Evolutionary conservation across 2,888 invertebrate species (phyloP).

Genomic region (Scaptomyza parva): DNA sequence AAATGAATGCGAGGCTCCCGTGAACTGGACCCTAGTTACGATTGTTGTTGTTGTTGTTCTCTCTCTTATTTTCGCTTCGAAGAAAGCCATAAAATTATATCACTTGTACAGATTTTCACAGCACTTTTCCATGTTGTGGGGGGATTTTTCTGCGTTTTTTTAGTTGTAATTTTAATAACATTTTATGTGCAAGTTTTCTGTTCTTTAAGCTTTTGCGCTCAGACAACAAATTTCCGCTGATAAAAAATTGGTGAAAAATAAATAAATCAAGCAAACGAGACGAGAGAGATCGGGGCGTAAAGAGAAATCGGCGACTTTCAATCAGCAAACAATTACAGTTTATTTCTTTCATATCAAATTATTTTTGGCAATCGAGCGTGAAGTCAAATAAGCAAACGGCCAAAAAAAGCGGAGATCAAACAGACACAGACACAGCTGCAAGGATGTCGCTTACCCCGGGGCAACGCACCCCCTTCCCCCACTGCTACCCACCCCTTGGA

Average conservation of each 20-base stretch:
- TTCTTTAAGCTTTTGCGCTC: constrained; percentile 29
- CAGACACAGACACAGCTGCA: constrained; percentile 39
- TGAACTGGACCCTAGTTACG: constrained; percentile 46
- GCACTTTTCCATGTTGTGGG: neutral
- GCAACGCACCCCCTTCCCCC: neutral
- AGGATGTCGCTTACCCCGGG: constrained; percentile 41
- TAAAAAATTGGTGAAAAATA: constrained; percentile 24
- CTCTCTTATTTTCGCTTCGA: constrained; percentile 47
- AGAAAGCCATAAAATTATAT: constrained; percentile 62
- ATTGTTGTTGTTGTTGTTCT: constrained; percentile 23
- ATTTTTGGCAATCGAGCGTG: constrained; percentile 80
- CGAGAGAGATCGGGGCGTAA: neutral
- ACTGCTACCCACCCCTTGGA: neutral
- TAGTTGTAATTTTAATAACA: constrained; percentile 62
- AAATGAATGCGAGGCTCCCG: constrained; percentile 64
- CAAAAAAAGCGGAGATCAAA: constrained; percentile 65
- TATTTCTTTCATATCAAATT: constrained; percentile 80
- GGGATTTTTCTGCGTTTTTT: neutral
- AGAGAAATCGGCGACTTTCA: constrained; percentile 66
- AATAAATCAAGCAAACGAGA: constrained; percentile 50
- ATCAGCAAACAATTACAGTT: constrained; percentile 81
- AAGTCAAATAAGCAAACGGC: constrained; percentile 67
- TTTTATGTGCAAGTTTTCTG: constrained; percentile 38
- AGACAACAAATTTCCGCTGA: constrained; percentile 23
- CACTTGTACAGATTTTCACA: constrained; percentile 56